Evolutionary conservation across 2,113 vertebrate species (phyloP), one percentile per base, ranked within the genome.

Genomic region (Ovis aries): DNA sequence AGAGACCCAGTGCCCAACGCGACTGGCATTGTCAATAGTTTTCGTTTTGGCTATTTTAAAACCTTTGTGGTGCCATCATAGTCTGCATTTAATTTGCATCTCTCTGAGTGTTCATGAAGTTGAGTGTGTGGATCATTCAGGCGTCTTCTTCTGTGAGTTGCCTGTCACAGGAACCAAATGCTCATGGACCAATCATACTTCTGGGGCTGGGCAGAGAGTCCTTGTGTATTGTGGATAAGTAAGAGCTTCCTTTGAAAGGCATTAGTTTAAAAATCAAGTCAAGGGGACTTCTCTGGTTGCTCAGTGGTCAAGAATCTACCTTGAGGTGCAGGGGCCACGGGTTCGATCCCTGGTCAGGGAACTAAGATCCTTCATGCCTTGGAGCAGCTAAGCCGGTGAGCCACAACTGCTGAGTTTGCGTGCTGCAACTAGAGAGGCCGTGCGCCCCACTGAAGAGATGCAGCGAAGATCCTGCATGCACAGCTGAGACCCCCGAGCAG

Each of bases 371-470:
- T 71, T 71, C 17, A 36, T 10, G 33, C 33, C 64, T 21, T 2
- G 64, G 33, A 36, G 64, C 64, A 36, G 17, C 16, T 67, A 19
- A 67, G 33, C 33, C 2, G 2, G 4, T 36, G 33, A 67, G 33
- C 8, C 33, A 11, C 64, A 21, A 5, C 33, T 67, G 4, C n/a
- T 21, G 64, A 11, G n/a, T 11, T 1, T 11, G 64, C 2, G 0
- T 3, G 17, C 64, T 21, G 64, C n/a, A 71, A 3, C 17, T 36
- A 5, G 17, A 67, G 33, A 71, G 64, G n/a, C n/a, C 4, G 0
- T 36, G 17, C 2, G 0, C 9, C n/a, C 64, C n/a, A 11, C 17
- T 2, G 2, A 71, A 67, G n/a, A 71, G 64, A 71, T 0, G 4
- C 64, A 36, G 64, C 0, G 9, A 11, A 3, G n/a, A 21, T 5